Evolutionary conservation across 2,113 vertebrate species (phyloP).

Genomic region (Scytalopus superciliaris): DNA sequence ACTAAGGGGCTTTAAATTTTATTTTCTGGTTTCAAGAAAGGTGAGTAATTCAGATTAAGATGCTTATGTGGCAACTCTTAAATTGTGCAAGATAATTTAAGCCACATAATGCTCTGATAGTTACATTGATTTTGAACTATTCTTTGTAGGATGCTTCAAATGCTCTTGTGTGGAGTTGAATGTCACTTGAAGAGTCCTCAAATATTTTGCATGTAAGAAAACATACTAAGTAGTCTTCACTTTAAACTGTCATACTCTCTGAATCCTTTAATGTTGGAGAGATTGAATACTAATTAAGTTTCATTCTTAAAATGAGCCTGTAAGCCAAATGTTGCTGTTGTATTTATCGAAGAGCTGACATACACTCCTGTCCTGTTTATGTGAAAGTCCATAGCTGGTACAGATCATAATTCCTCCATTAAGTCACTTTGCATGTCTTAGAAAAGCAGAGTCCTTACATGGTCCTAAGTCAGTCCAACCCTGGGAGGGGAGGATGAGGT

Average conservation of each 20-base stretch:
- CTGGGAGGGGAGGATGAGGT: neutral
- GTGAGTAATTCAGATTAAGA: conserved; percentile 26
- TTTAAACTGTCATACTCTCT: neutral
- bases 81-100: conserved; percentile 19
- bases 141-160: conserved; percentile 39
- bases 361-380: neutral
- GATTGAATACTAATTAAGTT: neutral
- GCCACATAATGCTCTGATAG: conserved; percentile 9
- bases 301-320: neutral
- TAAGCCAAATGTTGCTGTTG: neutral
- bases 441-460: neutral
- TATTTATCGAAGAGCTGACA: neutral
- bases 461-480: neutral
- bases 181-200: conserved; percentile 35
- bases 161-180: conserved; percentile 29
- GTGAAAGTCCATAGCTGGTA: neutral
- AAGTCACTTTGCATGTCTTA: neutral
- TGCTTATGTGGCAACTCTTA: neutral
- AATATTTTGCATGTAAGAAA: conserved; percentile 48
- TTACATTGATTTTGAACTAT: conserved; percentile 32
- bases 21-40: neutral
- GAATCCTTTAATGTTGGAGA: neutral
- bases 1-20: neutral
- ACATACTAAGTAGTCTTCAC: conserved; percentile 37
- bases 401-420: neutral